Percentiles rank a stretch among this genome's conserved stretches.
Conservation (phyloP, 2,797 vertebrate genomes). For the Xenentodon cancila region DNA sequence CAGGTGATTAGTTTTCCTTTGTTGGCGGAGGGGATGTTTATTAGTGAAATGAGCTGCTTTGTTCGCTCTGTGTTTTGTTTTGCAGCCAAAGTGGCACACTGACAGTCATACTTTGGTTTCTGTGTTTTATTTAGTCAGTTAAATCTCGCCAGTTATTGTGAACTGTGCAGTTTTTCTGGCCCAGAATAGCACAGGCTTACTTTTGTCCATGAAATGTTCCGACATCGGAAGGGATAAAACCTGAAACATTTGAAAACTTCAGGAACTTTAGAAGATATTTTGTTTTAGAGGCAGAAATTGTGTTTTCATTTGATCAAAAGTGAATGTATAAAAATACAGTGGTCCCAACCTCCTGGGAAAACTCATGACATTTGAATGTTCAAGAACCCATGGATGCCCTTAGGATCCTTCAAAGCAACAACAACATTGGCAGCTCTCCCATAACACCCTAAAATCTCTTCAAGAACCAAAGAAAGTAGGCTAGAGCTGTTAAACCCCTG, state of each 20-base stretch:
- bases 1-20: conserved; percentile 38
- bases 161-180: neutral
- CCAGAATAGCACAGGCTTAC: too few relatives aligned
- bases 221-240: too few relatives aligned
- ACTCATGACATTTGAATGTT: neutral
- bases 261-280: too few relatives aligned
- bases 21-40: conserved; percentile 21
- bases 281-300: too few relatives aligned
- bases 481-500: neutral
- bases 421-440: neutral
- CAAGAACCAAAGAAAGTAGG: neutral
- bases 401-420: neutral
- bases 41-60: conserved; percentile 21
- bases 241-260: too few relatives aligned
- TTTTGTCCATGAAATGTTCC: too few relatives aligned
- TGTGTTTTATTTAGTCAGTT: neutral
- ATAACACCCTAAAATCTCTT: neutral
- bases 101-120: conserved; percentile 8
- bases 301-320: too few relatives aligned
- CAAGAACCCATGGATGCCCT: neutral
- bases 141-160: neutral
- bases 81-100: conserved; percentile 2
- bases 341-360: neutral
- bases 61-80: conserved; percentile 13
- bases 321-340: too few relatives aligned